phyloP scores from a whole-genome alignment of 2,888 invertebrate species.

The Cynaeus angustus region DNA sequence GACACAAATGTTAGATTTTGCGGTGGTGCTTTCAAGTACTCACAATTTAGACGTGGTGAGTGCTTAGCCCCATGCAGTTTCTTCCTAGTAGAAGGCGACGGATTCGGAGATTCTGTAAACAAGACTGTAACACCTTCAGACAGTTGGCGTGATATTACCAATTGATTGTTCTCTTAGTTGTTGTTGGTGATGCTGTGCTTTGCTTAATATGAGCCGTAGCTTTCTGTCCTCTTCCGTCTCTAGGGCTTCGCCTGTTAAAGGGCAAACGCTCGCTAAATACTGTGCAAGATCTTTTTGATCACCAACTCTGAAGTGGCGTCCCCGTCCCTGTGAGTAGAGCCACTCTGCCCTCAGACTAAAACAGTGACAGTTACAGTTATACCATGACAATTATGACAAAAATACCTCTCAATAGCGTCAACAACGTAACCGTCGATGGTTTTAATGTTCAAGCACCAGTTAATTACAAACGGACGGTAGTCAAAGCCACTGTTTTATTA shows the following conservation, averaged over 20 bases:
- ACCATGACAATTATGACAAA: constrained; percentile 22
- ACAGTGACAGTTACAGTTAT: constrained; percentile 2
- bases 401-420: constrained; percentile 91
- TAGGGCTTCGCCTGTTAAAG: constrained; percentile 85
- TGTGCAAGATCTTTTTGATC: constrained; percentile 88
- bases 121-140: background rate
- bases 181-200: constrained; percentile 93
- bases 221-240: constrained; percentile 92
- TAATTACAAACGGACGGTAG: constrained; percentile 93
- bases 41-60: constrained; percentile 72
- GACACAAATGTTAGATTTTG: constrained; percentile 9
- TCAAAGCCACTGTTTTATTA: constrained; percentile 82
- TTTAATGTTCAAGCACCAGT: constrained; percentile 93
- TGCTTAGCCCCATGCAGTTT: constrained; percentile 71
- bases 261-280: constrained; percentile 89
- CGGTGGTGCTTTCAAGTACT: constrained; percentile 54
- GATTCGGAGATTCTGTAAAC: constrained; percentile 66
- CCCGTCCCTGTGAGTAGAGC: constrained; percentile 95
- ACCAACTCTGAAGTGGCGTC: constrained; percentile 89
- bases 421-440: constrained; percentile 92
- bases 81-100: constrained; percentile 72
- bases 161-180: constrained; percentile 81
- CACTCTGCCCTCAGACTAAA: constrained; percentile 92
- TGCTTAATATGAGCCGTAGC: constrained; percentile 87
- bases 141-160: constrained; percentile 51